Evolutionary conservation across 2,113 vertebrate genomes (phyloP).

Genomic region (Muntiacus reevesi): DNA sequence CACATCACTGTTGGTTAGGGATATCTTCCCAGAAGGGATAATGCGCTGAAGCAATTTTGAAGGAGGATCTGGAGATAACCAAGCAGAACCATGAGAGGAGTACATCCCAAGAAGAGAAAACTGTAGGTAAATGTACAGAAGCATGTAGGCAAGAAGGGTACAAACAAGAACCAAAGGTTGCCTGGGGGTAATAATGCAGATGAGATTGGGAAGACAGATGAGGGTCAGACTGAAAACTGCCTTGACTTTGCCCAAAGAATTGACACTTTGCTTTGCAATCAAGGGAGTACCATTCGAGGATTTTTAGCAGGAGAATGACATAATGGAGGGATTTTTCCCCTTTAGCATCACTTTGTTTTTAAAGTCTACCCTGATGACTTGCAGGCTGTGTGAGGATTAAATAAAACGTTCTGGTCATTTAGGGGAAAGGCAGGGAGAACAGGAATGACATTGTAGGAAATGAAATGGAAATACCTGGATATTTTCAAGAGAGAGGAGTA

Average conservation of each 20-base stretch:
- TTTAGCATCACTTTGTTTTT: not conserved
- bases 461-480: not conserved
- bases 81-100: not conserved
- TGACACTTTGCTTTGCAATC: not conserved
- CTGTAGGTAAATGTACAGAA: not conserved
- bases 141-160: not conserved
- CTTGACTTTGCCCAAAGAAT: not conserved
- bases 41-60: not conserved
- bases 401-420: not conserved
- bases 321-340: not conserved
- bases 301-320: not conserved
- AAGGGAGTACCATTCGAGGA: not conserved
- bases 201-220: not conserved
- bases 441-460: not conserved
- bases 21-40: not conserved
- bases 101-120: not conserved
- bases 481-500: not conserved
- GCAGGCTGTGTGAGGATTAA: not conserved
- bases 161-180: not conserved
- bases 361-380: not conserved
- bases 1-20: not conserved
- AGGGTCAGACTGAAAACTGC: not conserved
- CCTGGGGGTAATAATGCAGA: not conserved
- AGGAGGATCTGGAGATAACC: not conserved
- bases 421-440: not conserved